Evolutionary conservation across 2,797 vertebrate species (phyloP), one percentile per base, ranked within the genome.

Genomic region (Perodicticus potto): DNA sequence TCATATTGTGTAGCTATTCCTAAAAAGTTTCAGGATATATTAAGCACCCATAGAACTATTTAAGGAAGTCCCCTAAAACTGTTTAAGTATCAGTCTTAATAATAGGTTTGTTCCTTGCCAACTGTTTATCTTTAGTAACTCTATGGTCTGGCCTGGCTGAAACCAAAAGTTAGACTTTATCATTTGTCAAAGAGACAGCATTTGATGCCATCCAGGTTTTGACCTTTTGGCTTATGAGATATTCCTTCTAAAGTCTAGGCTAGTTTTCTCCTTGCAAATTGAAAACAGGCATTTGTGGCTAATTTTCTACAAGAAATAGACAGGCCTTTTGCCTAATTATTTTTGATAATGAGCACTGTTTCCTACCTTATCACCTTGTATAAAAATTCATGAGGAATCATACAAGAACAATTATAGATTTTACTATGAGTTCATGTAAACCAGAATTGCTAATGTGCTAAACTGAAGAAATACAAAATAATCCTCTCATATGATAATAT

Each of bases 131-230:
- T 92, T 93, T 93, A 95, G 82, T 87, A 74, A 91, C 25, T 69
- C 59, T 43, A 91, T 16, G 78, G 45, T 89, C 89, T 89, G 27
- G 82, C 23, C 63, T 81, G 76, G 23, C 83, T 89, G 86, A 80
- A 94, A 84, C 83, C 96, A 96, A 93, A 95, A 76, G 34, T 59
- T 57, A 93, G 76, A 69, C 34, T 67, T 94, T 3, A 81, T n/a
- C 81, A 89, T 95, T 94, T 91, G 59, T 97, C 95, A 96, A 77
- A 86, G 43, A 91, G 76, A 96, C 70, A 97, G 45, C 67, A 85
- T 67, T 85, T 96, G 86, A 86, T 59, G 59, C 32, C 34, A 40
- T 67, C 86, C 80, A 43, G 10, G 91, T 87, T 96, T 93, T 93
- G 76, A 91, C 16, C 67, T 94, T 95, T 80, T 59, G 34, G 32